A percentile compares a stretch with the other conserved stretches of the same genome.
These are phyloP conservation scores for Palythoa grandis DNA, from an alignment of 92 coral and sea anemone species.

Conservation along the genomic window DNA sequence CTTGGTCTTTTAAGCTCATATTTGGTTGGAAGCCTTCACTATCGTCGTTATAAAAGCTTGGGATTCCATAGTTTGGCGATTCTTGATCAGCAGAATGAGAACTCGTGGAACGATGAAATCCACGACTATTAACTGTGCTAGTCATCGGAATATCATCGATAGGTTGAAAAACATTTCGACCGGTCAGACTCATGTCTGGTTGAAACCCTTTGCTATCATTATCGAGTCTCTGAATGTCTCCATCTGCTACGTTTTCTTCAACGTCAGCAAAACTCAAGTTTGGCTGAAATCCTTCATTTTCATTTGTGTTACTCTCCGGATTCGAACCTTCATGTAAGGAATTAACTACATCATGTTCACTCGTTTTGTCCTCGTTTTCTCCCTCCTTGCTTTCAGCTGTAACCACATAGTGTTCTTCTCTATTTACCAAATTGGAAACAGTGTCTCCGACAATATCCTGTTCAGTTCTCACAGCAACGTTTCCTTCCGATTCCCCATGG, in stretches of 20 bases:
- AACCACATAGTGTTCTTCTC: not conserved
- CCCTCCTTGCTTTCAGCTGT: not conserved
- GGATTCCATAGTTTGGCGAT: constrained; percentile 6
- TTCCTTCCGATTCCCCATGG: not conserved
- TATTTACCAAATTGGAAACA: not conserved
- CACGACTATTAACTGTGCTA: not conserved
- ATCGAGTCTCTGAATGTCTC: not conserved
- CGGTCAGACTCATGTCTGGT: constrained; percentile 30
- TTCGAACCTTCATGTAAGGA: not conserved
- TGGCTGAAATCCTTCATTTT: constrained; percentile 11
- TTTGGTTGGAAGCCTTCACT: constrained; percentile 40
- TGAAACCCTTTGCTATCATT: constrained; percentile 16
- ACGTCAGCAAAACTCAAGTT: not conserved
- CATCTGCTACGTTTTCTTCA: not conserved
- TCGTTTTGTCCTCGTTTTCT: not conserved
- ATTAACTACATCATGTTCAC: not conserved
- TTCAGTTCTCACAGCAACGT: not conserved
- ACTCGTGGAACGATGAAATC: constrained; percentile 3
- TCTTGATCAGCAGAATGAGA: not conserved
- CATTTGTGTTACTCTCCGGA: not conserved
- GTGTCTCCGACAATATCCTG: not conserved
- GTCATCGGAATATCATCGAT: constrained; percentile 33
- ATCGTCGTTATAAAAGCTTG: constrained; percentile 41
- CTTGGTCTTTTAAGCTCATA: constrained; percentile 20
- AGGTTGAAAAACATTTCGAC: constrained; percentile 3